Percentiles rank a stretch among this genome's conserved stretches.
These are phyloP conservation scores for Elachura formosa DNA, from an alignment of 2,113 vertebrate species.

Conservation along the genomic window DNA sequence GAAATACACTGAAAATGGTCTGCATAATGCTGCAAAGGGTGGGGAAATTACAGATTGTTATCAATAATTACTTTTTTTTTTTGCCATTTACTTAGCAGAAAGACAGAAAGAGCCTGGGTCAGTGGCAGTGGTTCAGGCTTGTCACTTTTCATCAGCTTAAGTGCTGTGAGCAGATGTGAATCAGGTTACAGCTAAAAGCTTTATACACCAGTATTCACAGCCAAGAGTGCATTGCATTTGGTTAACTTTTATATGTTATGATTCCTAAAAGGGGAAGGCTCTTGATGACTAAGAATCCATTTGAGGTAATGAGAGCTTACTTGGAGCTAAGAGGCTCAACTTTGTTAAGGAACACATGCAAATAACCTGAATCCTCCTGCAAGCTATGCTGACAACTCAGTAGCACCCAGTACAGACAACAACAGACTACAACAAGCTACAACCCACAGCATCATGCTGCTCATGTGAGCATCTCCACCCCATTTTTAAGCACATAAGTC, in stretches of 20 bases:
- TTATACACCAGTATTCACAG: slow-evolving; percentile 45
- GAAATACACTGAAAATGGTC: not conserved
- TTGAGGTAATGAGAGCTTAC: slow-evolving; percentile 40
- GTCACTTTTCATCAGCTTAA: slow-evolving; percentile 63
- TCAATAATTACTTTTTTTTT: slow-evolving; percentile 53
- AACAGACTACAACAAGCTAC: not conserved
- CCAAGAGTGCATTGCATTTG: slow-evolving; percentile 53
- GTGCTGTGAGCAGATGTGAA: slow-evolving; percentile 59
- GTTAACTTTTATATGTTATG: slow-evolving; percentile 37
- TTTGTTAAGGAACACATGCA: not conserved
- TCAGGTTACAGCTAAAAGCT: slow-evolving; percentile 68
- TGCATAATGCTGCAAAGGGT: not conserved
- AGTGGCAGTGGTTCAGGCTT: slow-evolving; percentile 44
- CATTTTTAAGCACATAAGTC: not conserved
- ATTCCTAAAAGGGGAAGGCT: slow-evolving; percentile 44
- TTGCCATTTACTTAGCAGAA: slow-evolving; percentile 47
- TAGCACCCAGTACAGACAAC: not conserved
- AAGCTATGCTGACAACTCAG: not conserved
- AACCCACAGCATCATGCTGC: not conserved
- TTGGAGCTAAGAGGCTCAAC: slow-evolving; percentile 4
- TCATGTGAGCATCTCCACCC: not conserved
- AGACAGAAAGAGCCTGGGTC: slow-evolving; percentile 20
- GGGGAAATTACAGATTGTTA: slow-evolving; percentile 53
- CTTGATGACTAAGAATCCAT: slow-evolving; percentile 41
- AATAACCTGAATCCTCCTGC: not conserved